phyloP scores from a whole-genome alignment of 2,797 vertebrate species.

The Aldrovandia affinis region DNA sequence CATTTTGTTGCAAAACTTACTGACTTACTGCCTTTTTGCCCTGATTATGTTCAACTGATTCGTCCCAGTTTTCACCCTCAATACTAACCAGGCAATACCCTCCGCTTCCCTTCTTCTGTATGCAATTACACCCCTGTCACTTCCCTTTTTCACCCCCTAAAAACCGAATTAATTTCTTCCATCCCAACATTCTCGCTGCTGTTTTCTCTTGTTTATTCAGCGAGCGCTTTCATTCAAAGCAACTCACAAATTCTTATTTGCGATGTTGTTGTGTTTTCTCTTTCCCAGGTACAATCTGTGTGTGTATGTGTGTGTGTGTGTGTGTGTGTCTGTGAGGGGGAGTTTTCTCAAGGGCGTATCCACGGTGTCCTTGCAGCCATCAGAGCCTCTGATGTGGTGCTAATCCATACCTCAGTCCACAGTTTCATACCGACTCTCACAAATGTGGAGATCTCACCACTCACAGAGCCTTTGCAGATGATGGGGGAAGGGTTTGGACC shows the following conservation, averaged over 20 bases:
- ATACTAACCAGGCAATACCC: background rate
- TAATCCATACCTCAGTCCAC: background rate
- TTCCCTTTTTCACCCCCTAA: conserved; percentile 2
- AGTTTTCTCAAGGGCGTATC: conserved; percentile 25
- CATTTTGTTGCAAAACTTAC: no score
- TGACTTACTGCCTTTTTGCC: background rate
- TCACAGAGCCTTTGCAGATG: background rate
- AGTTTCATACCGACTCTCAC: background rate
- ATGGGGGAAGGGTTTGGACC: background rate
- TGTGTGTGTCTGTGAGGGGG: no score
- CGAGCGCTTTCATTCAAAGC: conserved; percentile 18
- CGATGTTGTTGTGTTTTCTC: conserved; percentile 24
- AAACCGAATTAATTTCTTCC: conserved; percentile 41
- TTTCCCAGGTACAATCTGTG: background rate
- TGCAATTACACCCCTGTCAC: background rate
- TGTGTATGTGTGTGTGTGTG: background rate
- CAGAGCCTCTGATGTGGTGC: background rate
- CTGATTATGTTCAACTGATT: background rate
- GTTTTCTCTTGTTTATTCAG: background rate
- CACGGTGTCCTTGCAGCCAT: background rate
- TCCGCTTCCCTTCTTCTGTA: background rate
- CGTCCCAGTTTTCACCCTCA: background rate
- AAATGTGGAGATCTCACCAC: background rate
- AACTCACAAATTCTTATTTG: conserved; percentile 46
- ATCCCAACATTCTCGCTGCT: background rate